Base-by-base conservation (phyloP, 2,797 vertebrate species). In the Cossypha polioptera region DNA sequence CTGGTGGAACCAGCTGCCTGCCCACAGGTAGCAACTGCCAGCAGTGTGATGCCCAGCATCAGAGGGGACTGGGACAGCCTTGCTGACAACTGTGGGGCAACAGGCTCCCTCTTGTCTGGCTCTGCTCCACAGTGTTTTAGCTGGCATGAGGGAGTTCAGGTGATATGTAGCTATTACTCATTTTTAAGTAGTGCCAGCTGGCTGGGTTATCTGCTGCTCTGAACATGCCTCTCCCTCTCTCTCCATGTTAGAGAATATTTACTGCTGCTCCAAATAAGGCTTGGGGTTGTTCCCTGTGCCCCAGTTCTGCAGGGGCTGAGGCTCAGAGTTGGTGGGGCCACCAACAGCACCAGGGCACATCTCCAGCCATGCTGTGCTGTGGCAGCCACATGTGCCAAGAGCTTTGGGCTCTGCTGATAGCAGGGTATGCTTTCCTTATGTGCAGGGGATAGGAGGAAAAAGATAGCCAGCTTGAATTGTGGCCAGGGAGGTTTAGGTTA, bases 101-200 rank as follows among this genome's bases (percentile, higher is more conserved):
- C 0, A 0, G 2, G 61, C 25, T 90, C 57, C 54, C 42, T 74
- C 26, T 36, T 65, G 24, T 35, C 38, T 67, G 65, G 51, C 68
- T 50, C 31, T 29, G 53, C 63, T 79, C 81, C 3, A 1, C 11
- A 35, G 55, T 33, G 26, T 77, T 92, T 62, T 15, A 59, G 14
- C 38, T 72, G 74, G 75, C 63, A 55, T 0, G 1, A 65, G 43
- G 58, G 8, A 55, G 51, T 48, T 91, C 81, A 80, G 75, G 87
- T 79, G 73, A 53, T 25, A 19, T 0, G 1, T 3, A 65, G 35
- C 16, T 59, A 75, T 79, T 65, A 76, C 71, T 66, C 48, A 76
- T 73, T 91, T 86, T 59, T 40, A 85, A 79, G 43, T 53, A 72
- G 75, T 58, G 85, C 62, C 90, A 91, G 3, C 47, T 79, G 91